Percentiles rank a stretch among this genome's conserved stretches.
phyloP scores from a whole-genome alignment of 2,888 invertebrate genomes.

The Tanytarsus gracilentus region DNA sequence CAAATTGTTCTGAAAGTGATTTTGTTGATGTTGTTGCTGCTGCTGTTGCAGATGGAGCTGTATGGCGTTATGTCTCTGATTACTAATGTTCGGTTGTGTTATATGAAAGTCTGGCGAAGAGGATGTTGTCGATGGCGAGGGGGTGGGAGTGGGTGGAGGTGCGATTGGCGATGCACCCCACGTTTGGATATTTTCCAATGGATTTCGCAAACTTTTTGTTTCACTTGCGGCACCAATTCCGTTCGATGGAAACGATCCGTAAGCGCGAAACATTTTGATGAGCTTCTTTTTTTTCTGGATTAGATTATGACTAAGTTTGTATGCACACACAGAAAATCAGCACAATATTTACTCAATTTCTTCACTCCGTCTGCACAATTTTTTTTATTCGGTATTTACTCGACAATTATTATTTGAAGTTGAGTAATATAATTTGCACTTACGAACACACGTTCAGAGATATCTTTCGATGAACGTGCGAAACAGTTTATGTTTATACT shows the following conservation, averaged over 20 bases:
- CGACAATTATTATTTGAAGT: not conserved
- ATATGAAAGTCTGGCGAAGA: constrained; percentile 16
- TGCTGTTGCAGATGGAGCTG: not conserved
- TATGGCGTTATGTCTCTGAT: not conserved
- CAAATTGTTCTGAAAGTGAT: constrained; percentile 5
- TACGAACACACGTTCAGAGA: too few relatives aligned
- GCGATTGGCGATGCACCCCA: constrained; percentile 15
- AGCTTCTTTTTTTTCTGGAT: not conserved
- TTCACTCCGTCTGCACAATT: too few relatives aligned
- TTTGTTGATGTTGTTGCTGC: not conserved
- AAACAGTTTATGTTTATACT: too few relatives aligned
- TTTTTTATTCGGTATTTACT: not conserved
- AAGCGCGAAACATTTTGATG: constrained; percentile 22
- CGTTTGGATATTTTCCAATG: constrained; percentile 23
- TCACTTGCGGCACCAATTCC: constrained; percentile 4
- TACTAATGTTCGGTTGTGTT: constrained; percentile 7
- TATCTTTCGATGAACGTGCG: too few relatives aligned
- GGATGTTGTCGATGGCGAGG: not conserved
- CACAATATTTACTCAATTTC: not conserved
- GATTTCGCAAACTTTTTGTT: not conserved
- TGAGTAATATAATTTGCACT: too few relatives aligned
- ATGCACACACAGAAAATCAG: not conserved
- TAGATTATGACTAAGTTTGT: not conserved
- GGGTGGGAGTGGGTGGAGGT: constrained; percentile 14
- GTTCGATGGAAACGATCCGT: constrained; percentile 21